Evolutionary conservation across 2,888 invertebrate species (phyloP).

Genomic region (Nomada lathburiana): DNA sequence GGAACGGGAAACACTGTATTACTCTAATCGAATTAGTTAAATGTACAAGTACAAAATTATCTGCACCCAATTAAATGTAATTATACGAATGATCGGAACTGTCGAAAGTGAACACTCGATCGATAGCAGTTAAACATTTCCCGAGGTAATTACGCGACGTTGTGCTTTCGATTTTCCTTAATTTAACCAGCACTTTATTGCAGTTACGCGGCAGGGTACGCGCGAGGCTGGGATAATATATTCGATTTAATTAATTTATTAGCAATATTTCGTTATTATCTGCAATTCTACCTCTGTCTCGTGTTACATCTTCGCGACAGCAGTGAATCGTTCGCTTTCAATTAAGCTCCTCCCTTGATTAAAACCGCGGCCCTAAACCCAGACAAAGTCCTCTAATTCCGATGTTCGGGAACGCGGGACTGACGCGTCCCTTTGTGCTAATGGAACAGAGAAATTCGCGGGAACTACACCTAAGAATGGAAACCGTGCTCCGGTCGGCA

Average conservation of each 20-base stretch:
- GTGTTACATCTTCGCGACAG: slow-evolving; percentile 9
- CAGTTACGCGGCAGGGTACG: too few species aligned
- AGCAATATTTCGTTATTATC: slow-evolving; percentile 22
- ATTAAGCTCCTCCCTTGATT: slow-evolving; percentile 39
- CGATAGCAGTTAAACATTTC: too few species aligned
- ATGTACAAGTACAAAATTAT: too few species aligned
- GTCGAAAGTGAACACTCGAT: too few species aligned
- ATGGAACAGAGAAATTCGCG: slow-evolving; percentile 56
- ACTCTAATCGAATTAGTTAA: too few species aligned
- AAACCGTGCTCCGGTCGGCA: background rate
- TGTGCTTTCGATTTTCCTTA: too few species aligned
- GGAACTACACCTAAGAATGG: slow-evolving; percentile 27
- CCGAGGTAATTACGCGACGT: too few species aligned
- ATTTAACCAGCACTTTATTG: too few species aligned
- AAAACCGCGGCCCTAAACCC: slow-evolving; percentile 4
- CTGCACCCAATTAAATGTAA: too few species aligned
- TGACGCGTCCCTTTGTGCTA: slow-evolving; percentile 49
- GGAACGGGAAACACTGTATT: too few species aligned
- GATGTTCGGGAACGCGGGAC: slow-evolving; percentile 28
- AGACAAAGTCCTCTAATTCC: slow-evolving; percentile 45
- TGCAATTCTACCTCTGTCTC: background rate
- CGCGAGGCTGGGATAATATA: too few species aligned
- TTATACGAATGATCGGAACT: too few species aligned
- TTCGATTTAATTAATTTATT: background rate
- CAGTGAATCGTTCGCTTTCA: slow-evolving; percentile 31